Evolutionary conservation across 2,113 vertebrate genomes (phyloP), one percentile per base, ranked within the genome.

Genomic region (Notothenia rossii): DNA sequence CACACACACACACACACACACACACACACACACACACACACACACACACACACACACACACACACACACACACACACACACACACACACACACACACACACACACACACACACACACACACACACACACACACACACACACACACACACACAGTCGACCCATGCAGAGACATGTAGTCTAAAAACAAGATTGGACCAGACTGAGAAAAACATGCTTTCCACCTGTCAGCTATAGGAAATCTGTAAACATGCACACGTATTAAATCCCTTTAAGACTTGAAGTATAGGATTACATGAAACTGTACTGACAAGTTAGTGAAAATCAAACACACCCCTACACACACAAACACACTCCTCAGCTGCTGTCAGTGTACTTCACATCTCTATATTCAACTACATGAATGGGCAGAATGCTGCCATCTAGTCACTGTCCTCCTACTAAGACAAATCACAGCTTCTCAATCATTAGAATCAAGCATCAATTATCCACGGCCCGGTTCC

Each of bases 401-500:
- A 81, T 73, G 81, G 68, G 40, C 80, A 88, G 75, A 74, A 85
- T 82, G 81, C 56, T 68, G 82, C 89, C 92, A 93, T 93, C 91
- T 93, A 92, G 86, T 79, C 76, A 79, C 76, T 74, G 82, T 88
- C 89, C 77, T 77, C 78, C 53, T 59, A 73, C 65, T 72, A 82
- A 89, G 84, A 92, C 87, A 85, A 89, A 92, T 93, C 83, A 81
- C 86, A 58, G 81, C 86, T 54, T 13, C 78, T 74, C 68, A 85
- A 87, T 82, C 67, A 77, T 22, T 48, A 18, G 72, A 90, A 89
- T 84, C 88, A 88, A 89, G 63, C 85, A 91, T 92, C 83, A 84
- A 89, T 93, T 94, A 88, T 82, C 76, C 72, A 25, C 49, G 25
- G 84, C 62, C 76, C 13, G 46, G 64, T 83, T 81, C 81, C 15